Percentiles rank a stretch among this genome's conserved stretches.
These are phyloP conservation scores for Umimayanthus kanabou DNA, from an alignment of 92 coral and sea anemone species.

Conservation along the genomic window DNA sequence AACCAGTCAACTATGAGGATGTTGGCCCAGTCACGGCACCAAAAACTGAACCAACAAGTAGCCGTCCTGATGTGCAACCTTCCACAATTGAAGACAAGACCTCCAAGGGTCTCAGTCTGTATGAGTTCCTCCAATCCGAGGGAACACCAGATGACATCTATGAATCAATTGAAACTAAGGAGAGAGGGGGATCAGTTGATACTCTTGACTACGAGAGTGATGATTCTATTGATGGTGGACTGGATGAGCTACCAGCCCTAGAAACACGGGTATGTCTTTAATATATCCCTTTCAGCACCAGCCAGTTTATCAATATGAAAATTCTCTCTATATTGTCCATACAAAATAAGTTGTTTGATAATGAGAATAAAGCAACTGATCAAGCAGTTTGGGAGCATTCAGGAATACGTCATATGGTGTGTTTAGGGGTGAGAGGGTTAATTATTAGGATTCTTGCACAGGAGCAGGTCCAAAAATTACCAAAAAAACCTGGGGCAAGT, in stretches of 20 bases:
- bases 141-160: conserved; percentile 8
- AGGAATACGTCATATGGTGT: too few species aligned
- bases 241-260: conserved; percentile 27
- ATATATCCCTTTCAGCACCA: too few species aligned
- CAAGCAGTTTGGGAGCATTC: too few species aligned
- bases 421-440: too few species aligned
- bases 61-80: neutral
- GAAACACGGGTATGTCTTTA: conserved; percentile 20
- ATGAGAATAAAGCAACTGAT: too few species aligned
- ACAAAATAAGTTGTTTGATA: too few species aligned
- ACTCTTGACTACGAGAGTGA: conserved; percentile 73
- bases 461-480: neutral
- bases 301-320: too few species aligned
- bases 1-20: conserved; percentile 11
- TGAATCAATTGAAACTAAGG: conserved; percentile 32
- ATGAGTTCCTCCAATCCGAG: conserved; percentile 7
- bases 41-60: neutral
- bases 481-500: too few species aligned
- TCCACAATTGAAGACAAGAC: neutral
- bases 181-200: conserved; percentile 31
- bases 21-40: neutral
- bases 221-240: conserved; percentile 59
- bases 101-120: conserved; percentile 13
- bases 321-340: too few species aligned
- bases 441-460: neutral